phyloP scores from a whole-genome alignment of 2,888 invertebrate genomes.

The Melinopterus prodromus region DNA sequence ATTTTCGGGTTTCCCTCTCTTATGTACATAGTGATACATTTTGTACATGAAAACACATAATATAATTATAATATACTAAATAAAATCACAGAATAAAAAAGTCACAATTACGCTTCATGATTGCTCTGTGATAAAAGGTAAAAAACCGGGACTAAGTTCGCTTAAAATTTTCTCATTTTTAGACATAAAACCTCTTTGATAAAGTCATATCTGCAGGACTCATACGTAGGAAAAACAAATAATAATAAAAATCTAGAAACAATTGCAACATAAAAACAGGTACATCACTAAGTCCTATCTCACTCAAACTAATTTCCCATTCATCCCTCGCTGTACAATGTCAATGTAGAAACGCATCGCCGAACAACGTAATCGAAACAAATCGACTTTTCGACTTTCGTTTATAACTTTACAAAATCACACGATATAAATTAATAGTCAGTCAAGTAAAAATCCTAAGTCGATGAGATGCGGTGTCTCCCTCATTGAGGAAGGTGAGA shows the following conservation, averaged over 20 bases:
- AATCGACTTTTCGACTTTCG: not conserved
- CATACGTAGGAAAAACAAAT: constrained; percentile 49
- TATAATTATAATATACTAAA: constrained; percentile 48
- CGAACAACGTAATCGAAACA: not conserved
- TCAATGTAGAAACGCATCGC: constrained; percentile 4
- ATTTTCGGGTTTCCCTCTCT: constrained; percentile 23
- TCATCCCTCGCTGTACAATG: constrained; percentile 6
- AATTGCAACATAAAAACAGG: constrained; percentile 61
- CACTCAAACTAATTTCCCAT: constrained; percentile 21
- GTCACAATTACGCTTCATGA: constrained; percentile 50
- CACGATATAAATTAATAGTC: constrained; percentile 36
- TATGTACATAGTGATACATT: constrained; percentile 31
- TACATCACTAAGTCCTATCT: constrained; percentile 54
- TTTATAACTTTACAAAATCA: constrained; percentile 16
- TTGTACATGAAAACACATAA: constrained; percentile 49
- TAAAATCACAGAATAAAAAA: constrained; percentile 59
- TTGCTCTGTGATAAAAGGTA: constrained; percentile 4
- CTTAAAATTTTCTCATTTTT: not conserved
- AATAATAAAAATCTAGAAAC: constrained; percentile 60
- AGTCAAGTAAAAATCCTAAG: constrained; percentile 33
- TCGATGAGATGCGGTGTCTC: constrained; percentile 4
- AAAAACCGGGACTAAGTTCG: not conserved
- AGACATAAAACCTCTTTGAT: not conserved
- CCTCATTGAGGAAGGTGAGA: not conserved
- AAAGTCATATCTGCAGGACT: constrained; percentile 49